These are phyloP conservation scores for Eupeodes luniger DNA, from an alignment of 2,888 invertebrate species.

Conservation along the genomic window DNA sequence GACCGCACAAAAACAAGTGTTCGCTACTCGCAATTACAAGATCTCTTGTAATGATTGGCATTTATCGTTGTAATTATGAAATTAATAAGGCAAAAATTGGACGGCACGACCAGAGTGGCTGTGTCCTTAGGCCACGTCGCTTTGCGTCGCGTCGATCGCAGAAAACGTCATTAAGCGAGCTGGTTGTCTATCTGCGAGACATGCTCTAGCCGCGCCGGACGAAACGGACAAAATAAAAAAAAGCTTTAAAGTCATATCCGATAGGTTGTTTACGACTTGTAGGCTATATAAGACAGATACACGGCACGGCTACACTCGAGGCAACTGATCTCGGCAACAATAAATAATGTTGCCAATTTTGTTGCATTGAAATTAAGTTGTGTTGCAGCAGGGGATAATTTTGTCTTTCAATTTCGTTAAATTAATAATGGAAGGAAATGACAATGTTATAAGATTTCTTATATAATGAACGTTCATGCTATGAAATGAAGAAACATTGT, in stretches of 20 bases:
- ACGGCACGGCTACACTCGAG: slow-evolving; percentile 17
- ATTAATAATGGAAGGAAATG: slow-evolving; percentile 17
- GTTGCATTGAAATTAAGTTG: slow-evolving; percentile 42
- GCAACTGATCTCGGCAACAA: slow-evolving; percentile 45
- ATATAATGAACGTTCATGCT: neutral
- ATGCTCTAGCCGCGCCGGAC: slow-evolving; percentile 33
- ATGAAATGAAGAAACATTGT: too few relatives aligned
- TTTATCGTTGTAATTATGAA: slow-evolving; percentile 76
- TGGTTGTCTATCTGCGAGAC: slow-evolving; percentile 57
- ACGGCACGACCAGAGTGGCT: slow-evolving; percentile 55
- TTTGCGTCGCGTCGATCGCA: slow-evolving; percentile 3
- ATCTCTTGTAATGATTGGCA: slow-evolving; percentile 75
- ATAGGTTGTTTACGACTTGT: slow-evolving; percentile 61
- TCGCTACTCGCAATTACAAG: slow-evolving; percentile 72
- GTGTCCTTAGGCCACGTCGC: slow-evolving; percentile 41
- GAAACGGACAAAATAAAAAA: slow-evolving; percentile 16
- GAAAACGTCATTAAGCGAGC: slow-evolving; percentile 67
- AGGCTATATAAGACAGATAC: slow-evolving; percentile 5
- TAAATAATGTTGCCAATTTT: slow-evolving; percentile 59
- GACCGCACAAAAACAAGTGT: slow-evolving; percentile 67
- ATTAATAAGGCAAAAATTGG: slow-evolving; percentile 71
- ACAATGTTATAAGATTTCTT: neutral
- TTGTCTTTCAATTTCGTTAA: neutral
- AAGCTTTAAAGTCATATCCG: slow-evolving; percentile 54
- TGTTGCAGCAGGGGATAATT: slow-evolving; percentile 9